Conservation (phyloP, 2,888 invertebrate genomes). For the Volucella inanis region DNA sequence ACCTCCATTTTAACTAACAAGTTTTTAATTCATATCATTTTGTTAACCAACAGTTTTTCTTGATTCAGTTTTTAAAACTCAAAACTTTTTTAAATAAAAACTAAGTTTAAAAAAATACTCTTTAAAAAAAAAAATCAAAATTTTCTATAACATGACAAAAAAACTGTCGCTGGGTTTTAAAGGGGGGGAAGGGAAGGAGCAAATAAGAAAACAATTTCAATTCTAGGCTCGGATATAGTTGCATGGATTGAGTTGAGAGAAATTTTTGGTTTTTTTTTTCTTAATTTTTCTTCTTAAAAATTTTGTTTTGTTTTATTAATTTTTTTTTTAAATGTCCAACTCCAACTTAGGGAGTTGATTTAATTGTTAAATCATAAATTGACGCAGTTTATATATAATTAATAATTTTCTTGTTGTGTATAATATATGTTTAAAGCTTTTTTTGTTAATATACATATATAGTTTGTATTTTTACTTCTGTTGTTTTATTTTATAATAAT, state of each 20-base stretch:
- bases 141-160: too few relatives aligned
- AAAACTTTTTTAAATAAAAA: slow-evolving; percentile 9
- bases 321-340: not conserved
- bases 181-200: slow-evolving; percentile 3
- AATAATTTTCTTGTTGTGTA: slow-evolving; percentile 8
- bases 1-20: slow-evolving; percentile 59
- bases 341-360: not conserved
- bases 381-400: slow-evolving; percentile 50
- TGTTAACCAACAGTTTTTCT: slow-evolving; percentile 69
- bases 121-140: too few relatives aligned
- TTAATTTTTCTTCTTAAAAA: slow-evolving; percentile 17
- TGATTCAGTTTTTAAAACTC: slow-evolving; percentile 9
- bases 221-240: slow-evolving; percentile 73
- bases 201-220: slow-evolving; percentile 24
- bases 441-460: slow-evolving; percentile 19
- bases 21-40: slow-evolving; percentile 62
- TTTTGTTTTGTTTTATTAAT: not conserved
- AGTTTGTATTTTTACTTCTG: slow-evolving; percentile 31
- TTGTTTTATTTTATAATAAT: slow-evolving; percentile 14
- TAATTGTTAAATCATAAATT: slow-evolving; percentile 69
- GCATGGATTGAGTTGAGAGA: slow-evolving; percentile 33
- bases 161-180: not conserved
- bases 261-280: not conserved
- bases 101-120: not conserved
- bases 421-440: slow-evolving; percentile 59